Base-by-base conservation (phyloP, 2,113 vertebrate species). In the Paracanthobrama guichenoti region DNA sequence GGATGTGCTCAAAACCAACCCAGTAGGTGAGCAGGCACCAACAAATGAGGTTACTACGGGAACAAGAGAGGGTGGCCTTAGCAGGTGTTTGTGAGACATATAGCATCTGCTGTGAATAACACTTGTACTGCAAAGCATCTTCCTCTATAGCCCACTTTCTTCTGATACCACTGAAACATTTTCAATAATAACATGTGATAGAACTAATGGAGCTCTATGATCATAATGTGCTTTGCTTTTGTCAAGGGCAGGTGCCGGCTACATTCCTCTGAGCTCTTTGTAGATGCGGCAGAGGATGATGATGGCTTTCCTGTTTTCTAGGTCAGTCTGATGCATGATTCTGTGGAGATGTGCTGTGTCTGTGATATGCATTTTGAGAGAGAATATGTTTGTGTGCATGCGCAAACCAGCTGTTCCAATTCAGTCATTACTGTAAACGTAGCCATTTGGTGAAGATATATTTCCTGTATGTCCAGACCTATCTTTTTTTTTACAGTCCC, bases 281-380 rank as follows among this genome's bases (percentile, higher is more conserved):
- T 85, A 39, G 46, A 64, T 64, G 26, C 57, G 6, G 72, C 78
- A 60, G 77, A 66, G 84, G 81, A 53, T 73, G 42, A 42, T 42
- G 14, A 22, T 42, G n/a, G 72, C 74, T 67, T 75, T 85, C 39
- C 11, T 24, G 69, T 73, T 73, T 89, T 89, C 69, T 89, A 86
- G 88, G 88, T 89, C 88, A 88, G 83, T 55, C 67, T 86, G 88
- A 88, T 84, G 46, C 77, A 81, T 72, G 69, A 42, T 75, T 73
- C 62, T 55, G 53, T 26, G 50, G 26, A 42, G 44, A 18, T 42
- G 55, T 48, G 31, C 46, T 53, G 28, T 20, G 57, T 77, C 22
- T 79, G 57, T 76, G 74, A 78, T 60, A 42, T 78, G 20, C 11
- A 77, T 77, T 78, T 60, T 78, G 4, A 44, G n/a, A 24, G 22